phyloP scores from a whole-genome alignment of 2,113 vertebrate genomes.

The Gasterosteus aculeatus region DNA sequence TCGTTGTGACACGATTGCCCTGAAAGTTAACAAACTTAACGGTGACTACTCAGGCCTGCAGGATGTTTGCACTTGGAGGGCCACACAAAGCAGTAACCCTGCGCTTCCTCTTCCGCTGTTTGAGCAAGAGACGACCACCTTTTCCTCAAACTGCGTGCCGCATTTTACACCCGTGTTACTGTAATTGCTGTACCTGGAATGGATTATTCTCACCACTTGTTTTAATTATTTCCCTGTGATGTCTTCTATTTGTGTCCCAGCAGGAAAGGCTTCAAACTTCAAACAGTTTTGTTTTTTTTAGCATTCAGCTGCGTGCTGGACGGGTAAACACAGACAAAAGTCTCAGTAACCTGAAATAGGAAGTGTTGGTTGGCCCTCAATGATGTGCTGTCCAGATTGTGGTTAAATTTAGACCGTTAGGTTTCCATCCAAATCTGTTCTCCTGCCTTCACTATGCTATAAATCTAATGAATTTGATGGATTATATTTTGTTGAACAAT shows the following conservation, averaged over 20 bases:
- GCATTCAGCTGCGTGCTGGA: slow-evolving; percentile 5
- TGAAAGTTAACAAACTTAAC: neutral
- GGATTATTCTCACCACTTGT: neutral
- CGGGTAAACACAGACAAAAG: slow-evolving; percentile 8
- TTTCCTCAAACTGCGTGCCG: neutral
- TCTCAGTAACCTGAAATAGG: slow-evolving; percentile 44
- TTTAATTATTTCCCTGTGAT: neutral
- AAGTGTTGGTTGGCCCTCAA: slow-evolving; percentile 14
- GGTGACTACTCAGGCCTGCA: slow-evolving; percentile 38
- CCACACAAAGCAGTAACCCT: slow-evolving; percentile 43
- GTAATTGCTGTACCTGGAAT: neutral
- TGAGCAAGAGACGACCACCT: neutral
- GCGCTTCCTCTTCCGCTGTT: slow-evolving; percentile 30
- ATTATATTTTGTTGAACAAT: neutral
- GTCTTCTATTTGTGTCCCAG: neutral
- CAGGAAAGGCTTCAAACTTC: slow-evolving; percentile 5
- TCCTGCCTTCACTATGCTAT: neutral
- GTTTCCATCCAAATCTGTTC: slow-evolving; percentile 50
- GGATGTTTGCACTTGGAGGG: slow-evolving; percentile 52
- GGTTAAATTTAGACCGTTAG: slow-evolving; percentile 62
- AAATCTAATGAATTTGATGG: neutral
- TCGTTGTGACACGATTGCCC: neutral
- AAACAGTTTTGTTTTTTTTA: neutral
- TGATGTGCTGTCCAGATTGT: slow-evolving; percentile 39
- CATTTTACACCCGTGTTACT: neutral